phyloP scores from a whole-genome alignment of 2,797 vertebrate genomes.

The Bradypus variegatus region DNA sequence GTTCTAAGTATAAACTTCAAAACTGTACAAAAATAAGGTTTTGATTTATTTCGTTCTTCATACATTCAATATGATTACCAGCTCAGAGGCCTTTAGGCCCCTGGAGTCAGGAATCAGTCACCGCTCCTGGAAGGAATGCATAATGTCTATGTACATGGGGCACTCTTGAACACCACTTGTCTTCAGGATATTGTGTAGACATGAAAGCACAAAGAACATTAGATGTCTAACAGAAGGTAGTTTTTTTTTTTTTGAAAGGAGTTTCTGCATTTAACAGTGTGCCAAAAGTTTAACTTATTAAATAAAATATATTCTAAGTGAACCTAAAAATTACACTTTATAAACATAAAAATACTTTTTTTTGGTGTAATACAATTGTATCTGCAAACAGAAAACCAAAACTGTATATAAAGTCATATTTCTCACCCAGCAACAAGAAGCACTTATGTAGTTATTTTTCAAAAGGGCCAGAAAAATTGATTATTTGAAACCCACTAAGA shows the following conservation, averaged over 20 bases:
- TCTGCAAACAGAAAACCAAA: conserved; percentile 74
- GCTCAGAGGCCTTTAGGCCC: conserved; percentile 74
- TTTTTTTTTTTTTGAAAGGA: conserved; percentile 63
- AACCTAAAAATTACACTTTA: conserved; percentile 78
- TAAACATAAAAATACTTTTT: conserved; percentile 84
- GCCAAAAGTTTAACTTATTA: conserved; percentile 84
- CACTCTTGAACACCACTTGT: conserved; percentile 69
- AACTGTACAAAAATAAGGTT: conserved; percentile 88
- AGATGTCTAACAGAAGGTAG: conserved; percentile 76
- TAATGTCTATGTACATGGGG: conserved; percentile 73
- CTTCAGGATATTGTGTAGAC: conserved; percentile 65
- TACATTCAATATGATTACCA: conserved; percentile 82
- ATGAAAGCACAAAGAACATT: conserved; percentile 70
- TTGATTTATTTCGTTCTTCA: conserved; percentile 77
- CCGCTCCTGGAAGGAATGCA: conserved; percentile 75
- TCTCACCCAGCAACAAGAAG: conserved; percentile 79
- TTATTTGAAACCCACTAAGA: conserved; percentile 70
- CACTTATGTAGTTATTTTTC: conserved; percentile 71
- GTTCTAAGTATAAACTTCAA: conserved; percentile 83
- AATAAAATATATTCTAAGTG: conserved; percentile 85
- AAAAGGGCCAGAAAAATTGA: conserved; percentile 62
- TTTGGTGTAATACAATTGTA: conserved; percentile 82
- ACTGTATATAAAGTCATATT: conserved; percentile 72
- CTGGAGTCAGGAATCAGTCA: conserved; percentile 74
- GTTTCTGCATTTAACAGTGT: conserved; percentile 79